Conservation (phyloP, 2,797 vertebrate genomes). For the Streptopelia turtur region DNA sequence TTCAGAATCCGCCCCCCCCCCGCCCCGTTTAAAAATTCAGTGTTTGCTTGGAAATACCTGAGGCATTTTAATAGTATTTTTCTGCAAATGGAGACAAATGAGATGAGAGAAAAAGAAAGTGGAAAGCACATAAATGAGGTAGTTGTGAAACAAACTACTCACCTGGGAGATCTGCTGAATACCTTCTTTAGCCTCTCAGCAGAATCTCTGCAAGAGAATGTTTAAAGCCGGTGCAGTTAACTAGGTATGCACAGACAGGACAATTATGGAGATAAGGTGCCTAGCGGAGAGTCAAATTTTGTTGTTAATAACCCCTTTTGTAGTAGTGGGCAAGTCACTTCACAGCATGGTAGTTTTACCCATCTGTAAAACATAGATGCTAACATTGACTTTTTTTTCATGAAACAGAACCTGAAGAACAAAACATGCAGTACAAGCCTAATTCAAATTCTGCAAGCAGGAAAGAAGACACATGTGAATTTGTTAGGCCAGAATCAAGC, state of each 20-base stretch:
- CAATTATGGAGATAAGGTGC: neutral
- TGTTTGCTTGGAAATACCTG: neutral
- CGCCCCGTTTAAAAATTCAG: neutral
- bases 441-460: neutral
- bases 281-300: slow-evolving; percentile 1
- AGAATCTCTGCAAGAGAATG: neutral
- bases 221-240: slow-evolving; percentile 10
- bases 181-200: neutral
- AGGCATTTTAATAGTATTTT: neutral
- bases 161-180: neutral
- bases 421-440: neutral
- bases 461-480: neutral
- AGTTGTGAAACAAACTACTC: neutral
- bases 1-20: neutral
- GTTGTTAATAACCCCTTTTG: neutral
- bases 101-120: neutral
- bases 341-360: neutral
- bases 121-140: neutral
- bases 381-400: neutral
- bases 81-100: neutral
- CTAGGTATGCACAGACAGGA: neutral
- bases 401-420: neutral
- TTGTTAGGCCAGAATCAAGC: neutral
- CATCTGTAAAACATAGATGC: neutral
- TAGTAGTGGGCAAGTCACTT: neutral